phyloP scores from a whole-genome alignment of 2,113 vertebrate species.

The Elachura formosa region DNA sequence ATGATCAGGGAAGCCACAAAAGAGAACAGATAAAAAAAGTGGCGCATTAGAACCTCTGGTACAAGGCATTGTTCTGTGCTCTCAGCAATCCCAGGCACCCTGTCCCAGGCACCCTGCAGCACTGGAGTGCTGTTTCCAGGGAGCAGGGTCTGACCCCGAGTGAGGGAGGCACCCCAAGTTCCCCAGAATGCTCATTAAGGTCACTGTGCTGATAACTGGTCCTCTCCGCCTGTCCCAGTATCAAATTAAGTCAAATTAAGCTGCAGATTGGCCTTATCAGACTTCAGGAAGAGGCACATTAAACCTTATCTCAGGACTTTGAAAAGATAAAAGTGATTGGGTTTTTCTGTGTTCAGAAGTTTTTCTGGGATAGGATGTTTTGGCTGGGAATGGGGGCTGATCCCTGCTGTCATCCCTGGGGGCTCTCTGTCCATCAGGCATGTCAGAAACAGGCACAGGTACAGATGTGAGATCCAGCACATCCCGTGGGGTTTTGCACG shows the following conservation, averaged over 20 bases:
- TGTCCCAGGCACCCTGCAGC: neutral
- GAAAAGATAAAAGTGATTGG: neutral
- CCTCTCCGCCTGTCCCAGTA: neutral
- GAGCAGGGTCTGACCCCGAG: fast-evolving
- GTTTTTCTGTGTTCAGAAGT: neutral
- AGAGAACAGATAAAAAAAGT: neutral
- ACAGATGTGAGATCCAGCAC: neutral
- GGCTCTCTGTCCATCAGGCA: neutral
- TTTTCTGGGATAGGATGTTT: neutral
- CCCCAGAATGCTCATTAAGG: neutral
- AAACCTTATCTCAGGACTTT: neutral
- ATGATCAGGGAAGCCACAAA: neutral
- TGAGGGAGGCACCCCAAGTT: neutral
- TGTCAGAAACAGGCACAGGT: neutral
- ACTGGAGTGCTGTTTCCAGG: neutral
- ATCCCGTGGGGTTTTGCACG: neutral
- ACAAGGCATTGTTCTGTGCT: neutral
- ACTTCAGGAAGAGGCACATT: neutral
- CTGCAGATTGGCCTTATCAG: neutral
- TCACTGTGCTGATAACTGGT: neutral
- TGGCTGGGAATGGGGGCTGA: neutral
- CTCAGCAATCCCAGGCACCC: too few species aligned
- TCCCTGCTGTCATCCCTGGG: neutral
- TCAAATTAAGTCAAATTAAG: neutral
- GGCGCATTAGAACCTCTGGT: neutral